These are phyloP conservation scores for Pomatorhinus ruficollis DNA, from an alignment of 2,113 vertebrate species.

Conservation along the genomic window DNA sequence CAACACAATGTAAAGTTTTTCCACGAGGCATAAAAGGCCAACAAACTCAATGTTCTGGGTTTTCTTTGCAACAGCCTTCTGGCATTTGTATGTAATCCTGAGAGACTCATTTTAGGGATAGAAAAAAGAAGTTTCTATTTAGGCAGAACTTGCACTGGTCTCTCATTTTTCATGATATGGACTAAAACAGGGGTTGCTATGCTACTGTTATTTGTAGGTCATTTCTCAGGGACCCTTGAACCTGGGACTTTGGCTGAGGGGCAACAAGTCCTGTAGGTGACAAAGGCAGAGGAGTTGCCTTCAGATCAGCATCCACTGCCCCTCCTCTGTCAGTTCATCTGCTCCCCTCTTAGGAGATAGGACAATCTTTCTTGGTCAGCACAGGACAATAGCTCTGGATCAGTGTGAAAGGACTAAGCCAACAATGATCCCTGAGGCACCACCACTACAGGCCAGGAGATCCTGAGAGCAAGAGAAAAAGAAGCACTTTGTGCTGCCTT, in stretches of 20 bases:
- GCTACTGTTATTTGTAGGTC: neutral
- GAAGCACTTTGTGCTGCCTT: neutral
- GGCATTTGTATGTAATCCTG: neutral
- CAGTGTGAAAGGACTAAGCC: neutral
- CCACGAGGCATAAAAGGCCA: neutral
- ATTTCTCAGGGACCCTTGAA: neutral
- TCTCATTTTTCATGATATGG: neutral
- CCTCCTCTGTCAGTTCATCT: neutral
- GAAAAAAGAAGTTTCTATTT: neutral
- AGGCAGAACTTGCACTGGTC: neutral
- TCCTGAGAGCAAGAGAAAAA: neutral
- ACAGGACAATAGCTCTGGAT: neutral
- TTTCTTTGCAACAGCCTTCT: neutral
- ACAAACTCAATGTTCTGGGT: neutral
- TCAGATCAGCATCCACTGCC: neutral
- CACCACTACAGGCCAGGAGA: neutral
- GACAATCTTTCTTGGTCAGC: neutral
- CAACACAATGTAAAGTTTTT: neutral
- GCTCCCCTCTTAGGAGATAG: neutral
- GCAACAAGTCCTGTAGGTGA: neutral
- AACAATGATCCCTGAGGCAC: neutral
- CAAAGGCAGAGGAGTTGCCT: neutral
- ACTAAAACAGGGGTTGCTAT: neutral
- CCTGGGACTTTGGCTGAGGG: neutral
- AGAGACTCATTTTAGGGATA: neutral